Evolutionary conservation across 2,113 vertebrate genomes (phyloP), one percentile per base, ranked within the genome.

Genomic region (Monarcha castaneiventris): DNA sequence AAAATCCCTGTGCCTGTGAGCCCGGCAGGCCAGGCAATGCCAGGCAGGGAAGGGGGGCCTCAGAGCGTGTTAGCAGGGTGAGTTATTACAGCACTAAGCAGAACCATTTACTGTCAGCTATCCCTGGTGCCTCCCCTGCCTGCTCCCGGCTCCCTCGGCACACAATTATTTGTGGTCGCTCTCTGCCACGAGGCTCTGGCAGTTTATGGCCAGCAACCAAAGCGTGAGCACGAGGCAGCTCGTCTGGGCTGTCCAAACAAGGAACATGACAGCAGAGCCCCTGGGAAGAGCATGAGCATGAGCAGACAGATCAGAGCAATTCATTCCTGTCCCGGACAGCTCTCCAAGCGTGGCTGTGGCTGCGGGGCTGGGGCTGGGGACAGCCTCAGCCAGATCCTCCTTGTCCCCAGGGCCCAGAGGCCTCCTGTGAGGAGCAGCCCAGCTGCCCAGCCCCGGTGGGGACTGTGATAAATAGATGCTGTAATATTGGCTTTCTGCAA

Each of bases 201-300:
- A 83, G 29, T 35, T 92, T 4, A 21, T 33, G 61, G 25, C 64
- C 73, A 61, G 64, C 55, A 92, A 51, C 18, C 87, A 62, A 17
- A 55, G 23, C 5, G 73, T 81, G 82, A 68, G 82, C 63, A 27
- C 5, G 10, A 73, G 69, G 44, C 83, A 75, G 81, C 85, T 73
- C 29, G 23, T 77, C 64, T 30, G 5, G 68, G 18, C 30, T 23
- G 35, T 55, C 66, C 81, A 64, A 68, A 82, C 2, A 16, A 61
- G 67, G 81, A 2, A 29, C n/a, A 9, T 35, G 94, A 58, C 85
- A 85, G 20, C 4, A 3, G 52, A 48, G 76, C 93, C 85, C 83
- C 7, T 8, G 89, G 93, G 80, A 83, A 11, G 76, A 74, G 37
- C n/a, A 3, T 0, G 8, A 66, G 59, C 0, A 0, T 0, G 7